Evolutionary conservation across 2,888 invertebrate genomes (phyloP), one percentile per base, ranked within the genome.

Genomic region (Limulus polyphemus): DNA sequence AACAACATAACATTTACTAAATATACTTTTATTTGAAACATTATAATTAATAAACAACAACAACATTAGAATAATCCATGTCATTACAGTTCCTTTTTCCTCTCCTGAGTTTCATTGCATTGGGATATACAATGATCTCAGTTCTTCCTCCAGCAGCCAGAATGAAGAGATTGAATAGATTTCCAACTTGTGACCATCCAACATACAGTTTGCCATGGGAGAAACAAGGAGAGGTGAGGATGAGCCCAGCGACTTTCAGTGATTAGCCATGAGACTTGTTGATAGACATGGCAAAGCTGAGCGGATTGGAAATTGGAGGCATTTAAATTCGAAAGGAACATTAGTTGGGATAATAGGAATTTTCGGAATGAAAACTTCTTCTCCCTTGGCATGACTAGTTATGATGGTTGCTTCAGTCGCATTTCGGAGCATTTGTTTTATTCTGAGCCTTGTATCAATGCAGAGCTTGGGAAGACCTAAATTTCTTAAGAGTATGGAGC

Each of bases 171-270:
- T n/a, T n/a, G n/a, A n/a, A n/a, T n/a, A n/a, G n/a, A n/a, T n/a
- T n/a, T n/a, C n/a, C n/a, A n/a, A n/a, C 67, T 9, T 67, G 11
- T 11, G 68, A 64, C 12, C 68, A 51, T 1, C 68, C 71, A 0
- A 73, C 73, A 62, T 72, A 72, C 7, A 73, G 61, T 56, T 73
- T 72, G 0, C 71, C 71, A 67, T 73, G 72, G 0, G 70, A 57
- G 59, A 73, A 74, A 16, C 65, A 64, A n/a, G 65, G 64, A 14
- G 59, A 47, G 11, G 49, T 10, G 14, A 70, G 51, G 55, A 64
- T 46, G 11, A 71, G 11, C 10, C 66, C 68, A 17, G 56, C 64
- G 9, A 48, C 47, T 11, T 64, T 55, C 10, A 69, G 57, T 17
- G 67, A 58, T 32, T 70, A 69, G 1, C 65, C 48, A n/a, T 62